Evolutionary conservation across 2,888 invertebrate genomes (phyloP), one percentile per base, ranked within the genome.

Genomic region (Abrostola triplasia): DNA sequence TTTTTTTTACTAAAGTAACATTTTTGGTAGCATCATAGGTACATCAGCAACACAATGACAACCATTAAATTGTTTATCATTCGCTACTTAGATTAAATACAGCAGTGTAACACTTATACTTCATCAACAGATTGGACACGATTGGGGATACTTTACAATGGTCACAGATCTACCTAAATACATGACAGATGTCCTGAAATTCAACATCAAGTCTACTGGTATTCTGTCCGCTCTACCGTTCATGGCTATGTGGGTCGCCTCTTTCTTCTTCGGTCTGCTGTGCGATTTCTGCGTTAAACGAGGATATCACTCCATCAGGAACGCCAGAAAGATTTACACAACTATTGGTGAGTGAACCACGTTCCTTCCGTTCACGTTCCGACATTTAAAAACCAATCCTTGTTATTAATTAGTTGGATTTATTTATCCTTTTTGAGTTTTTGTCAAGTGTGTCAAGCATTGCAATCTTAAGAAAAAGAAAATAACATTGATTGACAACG

Each of bases 141-240:
- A 96, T 80, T 97, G 96, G 95, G 96, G 96, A 5, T 96, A 96
- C 82, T 96, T 96, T 85, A 96, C 96, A 6, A 96, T 97, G 95
- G 95, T 96, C 35, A 96, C 96, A 0, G 96, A 97, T 81, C 89
- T 97, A 10, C 97, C 97, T 0, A 96, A 96, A 69, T 97, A 96
- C 87, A 96, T 96, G 96, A 96, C 95, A 44, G 96, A 96, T 64
- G 95, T 97, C 1, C 88, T 97, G 55, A 95, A 96, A 79, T 96
- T 96, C 85, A 95, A 96, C 80, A 96, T 97, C 60, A 94, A 95
- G 73, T 89, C 95, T 78, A 96, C 96, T 63, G 96, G 96, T 4
- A 88, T 95, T 0, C 90, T 96, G 48, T 96, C 96, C 0, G 95
- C 96, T 0, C 78, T 97, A 11, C 97, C 97, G 0, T 97, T 96